Evolutionary conservation across 2,113 vertebrate species (phyloP).

Genomic region (Aplodontia rufa): DNA sequence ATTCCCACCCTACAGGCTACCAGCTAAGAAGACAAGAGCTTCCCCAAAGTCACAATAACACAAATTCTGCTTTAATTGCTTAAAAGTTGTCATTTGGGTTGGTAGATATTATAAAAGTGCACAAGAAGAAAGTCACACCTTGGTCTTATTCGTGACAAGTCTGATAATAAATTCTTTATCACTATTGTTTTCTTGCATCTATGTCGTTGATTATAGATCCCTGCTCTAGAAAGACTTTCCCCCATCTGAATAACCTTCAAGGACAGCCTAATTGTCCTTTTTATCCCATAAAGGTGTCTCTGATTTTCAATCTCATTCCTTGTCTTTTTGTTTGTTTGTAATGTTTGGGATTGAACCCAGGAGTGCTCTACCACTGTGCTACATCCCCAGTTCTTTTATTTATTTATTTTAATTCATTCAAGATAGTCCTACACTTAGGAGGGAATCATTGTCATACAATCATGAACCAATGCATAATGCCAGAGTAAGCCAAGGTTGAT

Average conservation of each 20-base stretch:
- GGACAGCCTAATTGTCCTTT: no score
- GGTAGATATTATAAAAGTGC: not conserved
- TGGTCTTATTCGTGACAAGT: not conserved
- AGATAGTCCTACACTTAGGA: no score
- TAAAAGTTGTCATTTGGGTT: not conserved
- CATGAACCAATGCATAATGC: no score
- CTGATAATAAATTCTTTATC: not conserved
- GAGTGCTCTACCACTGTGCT: no score
- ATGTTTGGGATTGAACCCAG: no score
- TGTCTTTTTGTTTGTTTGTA: no score
- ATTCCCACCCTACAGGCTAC: not conserved
- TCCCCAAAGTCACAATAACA: not conserved
- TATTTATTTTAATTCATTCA: no score
- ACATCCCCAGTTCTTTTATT: no score
- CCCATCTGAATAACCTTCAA: not conserved
- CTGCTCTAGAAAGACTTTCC: not conserved
- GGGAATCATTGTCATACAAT: no score
- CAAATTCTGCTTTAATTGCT: not conserved
- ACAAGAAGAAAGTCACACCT: accelerated
- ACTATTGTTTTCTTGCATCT: not conserved
- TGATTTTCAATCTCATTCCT: not conserved
- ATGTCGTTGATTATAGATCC: not conserved
- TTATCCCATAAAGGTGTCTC: not conserved
- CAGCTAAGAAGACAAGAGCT: not conserved
- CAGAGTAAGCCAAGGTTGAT: no score